These are phyloP conservation scores for Eublepharis macularius DNA, from an alignment of 2,113 vertebrate genomes.

Conservation along the genomic window DNA sequence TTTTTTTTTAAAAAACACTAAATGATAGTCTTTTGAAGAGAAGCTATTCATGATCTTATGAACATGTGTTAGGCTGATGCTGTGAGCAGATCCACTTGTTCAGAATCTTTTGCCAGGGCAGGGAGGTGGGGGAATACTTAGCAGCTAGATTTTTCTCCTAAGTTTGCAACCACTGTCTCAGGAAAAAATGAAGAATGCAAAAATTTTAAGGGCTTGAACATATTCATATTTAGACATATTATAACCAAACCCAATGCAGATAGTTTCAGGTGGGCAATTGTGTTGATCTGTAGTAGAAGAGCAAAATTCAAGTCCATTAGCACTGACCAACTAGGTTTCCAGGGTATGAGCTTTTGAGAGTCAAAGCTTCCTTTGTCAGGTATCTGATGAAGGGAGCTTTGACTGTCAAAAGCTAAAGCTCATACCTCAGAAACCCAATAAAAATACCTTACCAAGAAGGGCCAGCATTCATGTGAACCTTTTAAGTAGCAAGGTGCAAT, in stretches of 20 bases:
- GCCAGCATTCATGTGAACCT: background rate
- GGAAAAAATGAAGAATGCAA: background rate
- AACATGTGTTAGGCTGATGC: background rate
- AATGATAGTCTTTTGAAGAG: background rate
- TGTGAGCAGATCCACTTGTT: background rate
- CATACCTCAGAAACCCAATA: no score
- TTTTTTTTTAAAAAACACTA: background rate
- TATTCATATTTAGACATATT: background rate
- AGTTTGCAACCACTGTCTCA: no score
- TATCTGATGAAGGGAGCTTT: no score
- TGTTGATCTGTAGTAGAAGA: no score
- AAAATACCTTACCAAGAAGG: background rate
- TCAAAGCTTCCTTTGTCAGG: no score
- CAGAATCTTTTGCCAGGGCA: background rate
- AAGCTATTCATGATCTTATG: background rate
- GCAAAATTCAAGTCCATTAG: no score
- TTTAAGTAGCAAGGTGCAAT: background rate
- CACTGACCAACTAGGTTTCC: no score
- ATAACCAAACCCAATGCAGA: no score
- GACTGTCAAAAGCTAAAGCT: no score
- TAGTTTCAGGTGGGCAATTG: no score
- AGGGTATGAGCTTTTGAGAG: no score
- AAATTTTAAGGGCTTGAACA: background rate
- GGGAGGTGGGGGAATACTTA: background rate
- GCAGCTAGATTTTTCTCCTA: background rate